Evolutionary conservation across 2,888 invertebrate genomes (phyloP).

Genomic region (Lasioglossum pauxillum): DNA sequence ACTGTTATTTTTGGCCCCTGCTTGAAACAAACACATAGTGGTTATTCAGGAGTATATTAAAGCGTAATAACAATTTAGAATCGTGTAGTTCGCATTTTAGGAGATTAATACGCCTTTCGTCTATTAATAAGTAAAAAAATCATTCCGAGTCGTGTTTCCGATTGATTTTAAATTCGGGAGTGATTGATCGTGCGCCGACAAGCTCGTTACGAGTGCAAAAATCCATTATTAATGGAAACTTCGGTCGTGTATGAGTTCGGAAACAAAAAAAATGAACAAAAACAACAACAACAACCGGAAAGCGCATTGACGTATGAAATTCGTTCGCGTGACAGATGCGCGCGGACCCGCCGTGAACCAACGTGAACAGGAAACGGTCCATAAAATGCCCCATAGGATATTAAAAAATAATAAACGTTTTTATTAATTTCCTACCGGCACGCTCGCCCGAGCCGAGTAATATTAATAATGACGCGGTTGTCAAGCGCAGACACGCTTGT

Average conservation of each 20-base stretch:
- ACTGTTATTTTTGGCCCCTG: too few species aligned
- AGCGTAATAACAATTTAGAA: background rate
- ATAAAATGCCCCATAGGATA: constrained; percentile 65
- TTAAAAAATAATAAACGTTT: constrained; percentile 66
- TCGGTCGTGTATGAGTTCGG: background rate
- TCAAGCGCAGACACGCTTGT: constrained; percentile 59
- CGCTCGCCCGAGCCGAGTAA: constrained; percentile 40
- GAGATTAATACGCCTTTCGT: background rate
- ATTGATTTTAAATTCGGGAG: background rate
- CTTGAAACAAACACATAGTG: background rate
- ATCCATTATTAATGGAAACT: constrained; percentile 22
- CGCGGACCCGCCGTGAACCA: constrained; percentile 41
- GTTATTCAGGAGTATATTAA: background rate
- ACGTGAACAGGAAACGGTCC: constrained; percentile 41
- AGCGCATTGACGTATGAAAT: constrained; percentile 54
- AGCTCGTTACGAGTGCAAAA: constrained; percentile 35
- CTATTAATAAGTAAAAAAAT: background rate
- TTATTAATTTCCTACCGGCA: constrained; percentile 57
- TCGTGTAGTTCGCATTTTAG: background rate
- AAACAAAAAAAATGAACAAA: background rate
- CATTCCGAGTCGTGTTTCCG: background rate
- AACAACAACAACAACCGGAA: constrained; percentile 13
- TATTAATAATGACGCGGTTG: constrained; percentile 63
- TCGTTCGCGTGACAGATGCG: constrained; percentile 61
- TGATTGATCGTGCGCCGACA: constrained; percentile 30